A percentile compares a stretch with the other conserved stretches of the same genome.
phyloP scores from a whole-genome alignment of 2,113 vertebrate genomes.

The Chloropsis hardwickii region DNA sequence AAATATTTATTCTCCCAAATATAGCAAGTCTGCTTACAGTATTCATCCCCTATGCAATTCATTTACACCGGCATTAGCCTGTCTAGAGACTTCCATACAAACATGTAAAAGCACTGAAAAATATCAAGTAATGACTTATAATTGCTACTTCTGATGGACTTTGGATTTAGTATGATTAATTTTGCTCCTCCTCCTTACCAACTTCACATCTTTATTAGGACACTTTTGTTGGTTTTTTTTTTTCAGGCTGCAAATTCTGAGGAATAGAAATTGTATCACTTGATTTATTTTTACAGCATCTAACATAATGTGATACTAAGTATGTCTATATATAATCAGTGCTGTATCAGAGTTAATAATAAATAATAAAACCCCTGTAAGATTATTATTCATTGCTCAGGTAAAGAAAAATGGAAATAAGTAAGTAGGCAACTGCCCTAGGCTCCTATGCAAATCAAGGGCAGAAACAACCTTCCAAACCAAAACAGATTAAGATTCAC shows the following conservation, averaged over 20 bases:
- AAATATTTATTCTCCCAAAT: slow-evolving; percentile 36
- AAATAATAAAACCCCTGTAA: not conserved
- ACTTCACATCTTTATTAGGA: not conserved
- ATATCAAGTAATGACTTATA: not conserved
- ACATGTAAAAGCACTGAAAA: not conserved
- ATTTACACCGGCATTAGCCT: not conserved
- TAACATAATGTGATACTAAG: not conserved
- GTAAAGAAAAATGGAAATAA: not conserved
- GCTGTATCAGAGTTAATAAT: not conserved
- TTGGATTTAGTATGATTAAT: not conserved
- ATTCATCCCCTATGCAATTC: not conserved
- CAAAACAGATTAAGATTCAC: not conserved
- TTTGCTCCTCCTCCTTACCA: not conserved
- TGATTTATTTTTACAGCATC: not conserved
- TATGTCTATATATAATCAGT: not conserved
- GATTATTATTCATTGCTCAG: not conserved
- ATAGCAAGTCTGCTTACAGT: not conserved
- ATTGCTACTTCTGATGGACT: not conserved
- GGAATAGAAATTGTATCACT: not conserved
- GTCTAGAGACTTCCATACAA: not conserved
- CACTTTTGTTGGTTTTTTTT: not conserved
- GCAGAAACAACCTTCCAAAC: not conserved
- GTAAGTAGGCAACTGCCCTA: not conserved
- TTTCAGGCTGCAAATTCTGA: not conserved
- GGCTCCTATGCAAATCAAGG: not conserved